Conservation (phyloP, 2,888 invertebrate genomes). For the Ochropleura plecta region DNA sequence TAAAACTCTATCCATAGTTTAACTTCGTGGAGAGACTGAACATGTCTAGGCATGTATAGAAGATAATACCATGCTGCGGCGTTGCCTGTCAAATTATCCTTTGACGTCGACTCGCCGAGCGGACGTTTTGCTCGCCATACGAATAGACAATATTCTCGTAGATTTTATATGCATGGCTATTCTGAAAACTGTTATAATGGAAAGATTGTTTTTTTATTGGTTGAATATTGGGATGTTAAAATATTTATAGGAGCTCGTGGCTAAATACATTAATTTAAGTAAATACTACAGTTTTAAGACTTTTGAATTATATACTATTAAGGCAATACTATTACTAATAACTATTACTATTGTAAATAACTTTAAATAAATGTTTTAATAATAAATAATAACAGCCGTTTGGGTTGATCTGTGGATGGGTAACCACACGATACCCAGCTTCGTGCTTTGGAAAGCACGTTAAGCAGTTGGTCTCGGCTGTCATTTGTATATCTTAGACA, state of each 20-base stretch:
- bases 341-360: no score
- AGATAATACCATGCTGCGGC: slow-evolving; percentile 51
- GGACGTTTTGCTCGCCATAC: slow-evolving; percentile 51
- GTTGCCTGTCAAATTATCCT: slow-evolving; percentile 63
- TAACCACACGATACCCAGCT: no score
- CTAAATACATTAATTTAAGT: no score
- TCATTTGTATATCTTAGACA: no score
- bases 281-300: no score
- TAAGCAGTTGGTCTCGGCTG: no score
- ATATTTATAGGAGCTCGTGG: not conserved
- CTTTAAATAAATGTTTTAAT: no score
- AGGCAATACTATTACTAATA: no score
- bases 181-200: slow-evolving; percentile 30
- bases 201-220: slow-evolving; percentile 13
- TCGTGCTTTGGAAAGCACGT: no score
- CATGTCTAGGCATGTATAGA: slow-evolving; percentile 39
- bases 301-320: no score
- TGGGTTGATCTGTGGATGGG: no score
- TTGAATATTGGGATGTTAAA: not conserved
- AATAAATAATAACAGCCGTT: no score
- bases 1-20: slow-evolving; percentile 18
- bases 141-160: slow-evolving; percentile 56
- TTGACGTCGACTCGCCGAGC: slow-evolving; percentile 58
- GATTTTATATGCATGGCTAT: slow-evolving; percentile 48
- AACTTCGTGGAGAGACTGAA: slow-evolving; percentile 42